Evolutionary conservation across 2,797 vertebrate genomes (phyloP), one percentile per base, ranked within the genome.

Genomic region (Anas georgica): DNA sequence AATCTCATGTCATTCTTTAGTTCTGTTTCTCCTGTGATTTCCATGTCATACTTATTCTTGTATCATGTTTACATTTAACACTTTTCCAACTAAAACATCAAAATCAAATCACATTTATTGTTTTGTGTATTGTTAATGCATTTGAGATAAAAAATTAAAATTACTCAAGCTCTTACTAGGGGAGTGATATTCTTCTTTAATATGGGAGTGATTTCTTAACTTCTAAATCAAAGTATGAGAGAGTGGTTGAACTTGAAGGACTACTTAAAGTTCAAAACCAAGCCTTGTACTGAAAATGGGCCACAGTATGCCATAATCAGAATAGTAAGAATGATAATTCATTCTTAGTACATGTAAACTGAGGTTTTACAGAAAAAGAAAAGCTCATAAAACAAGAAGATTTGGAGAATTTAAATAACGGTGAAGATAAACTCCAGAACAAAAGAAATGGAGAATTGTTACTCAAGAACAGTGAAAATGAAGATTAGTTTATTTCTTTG

Each of bases 11-110:
- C 31, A 45, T 79, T 77, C 28, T n/a, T 25, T 43, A 72, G 45
- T 59, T 92, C n/a, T 94, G 86, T 80, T 90, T 78, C 45, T 90
- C 28, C 82, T 77, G 45, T 79, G 69, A 88, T 87, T 41, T 92
- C 56, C 69, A 43, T 63, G 60, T 39, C 43, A 39, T 70, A 9
- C 35, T 83, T 82, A 9, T 45, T 94, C 59, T 50, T 82, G 95
- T 95, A 50, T 90, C 80, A 90, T 89, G 55, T 72, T 90, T 94
- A 52, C 33, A 39, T 66, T 68, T 56, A 55, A 8, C 46, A 59
- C 28, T 87, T 89, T 83, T 83, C 69, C 55, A 91, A 37, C 13
- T 70, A 83, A 93, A 93, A 83, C 12, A 29, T 56, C 26, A 62
- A 88, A 89, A 77, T 87, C 84, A 91, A 87, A 81, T 31, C 10